Evolutionary conservation across 1,140 invertebrate species (phyloP), one percentile per base, ranked within the genome.

Genomic region (Eciton burchellii): DNA sequence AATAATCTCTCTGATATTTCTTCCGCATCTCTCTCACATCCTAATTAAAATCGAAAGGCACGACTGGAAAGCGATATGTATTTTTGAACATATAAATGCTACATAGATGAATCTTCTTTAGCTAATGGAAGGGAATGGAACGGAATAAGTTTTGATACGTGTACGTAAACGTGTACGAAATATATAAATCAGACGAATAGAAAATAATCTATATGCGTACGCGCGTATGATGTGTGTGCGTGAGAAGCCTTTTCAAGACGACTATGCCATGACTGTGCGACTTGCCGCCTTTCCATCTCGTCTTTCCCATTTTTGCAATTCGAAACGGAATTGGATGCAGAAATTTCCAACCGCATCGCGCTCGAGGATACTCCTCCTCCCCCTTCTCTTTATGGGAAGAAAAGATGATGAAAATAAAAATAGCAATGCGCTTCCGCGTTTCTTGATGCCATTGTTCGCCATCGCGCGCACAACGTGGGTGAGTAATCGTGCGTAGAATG

Each of bases 401-500:
- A 56, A 79, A 45, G 24, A 12, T 66, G 49, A 57, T 57, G 12
- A 70, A 29, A 16, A 16, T 21, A 57, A 70, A 79, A 79, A 56
- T 57, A 56, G 12, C 12, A n/a, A 35, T 5, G 65, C 21, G 74
- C 49, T 77, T 56, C 26, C 73, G 45, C 41, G 41, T 62, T 43
- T 63, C 43, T 66, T 49, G 19, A 8, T 65, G 26, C 54, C 43
- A 71, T 85, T 76, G 77, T 68, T 68, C 24, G 49, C 74, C 52
- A 12, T 29, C 49, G 21, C 8, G 56, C 41, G n/a, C 24, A n/a
- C 35, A 24, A 19, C 43, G 49, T 47, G 49, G 59, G 57, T 60
- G 56, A 82, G 35, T 63, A 79, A 21, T 52, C 65, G 71, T 57
- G 71, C 77, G 84, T 76, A 47, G 65, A 70, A 71, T 29, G 54